Conservation (phyloP, 2,888 invertebrate genomes). For the Hirudinaria manillensis region DNA sequence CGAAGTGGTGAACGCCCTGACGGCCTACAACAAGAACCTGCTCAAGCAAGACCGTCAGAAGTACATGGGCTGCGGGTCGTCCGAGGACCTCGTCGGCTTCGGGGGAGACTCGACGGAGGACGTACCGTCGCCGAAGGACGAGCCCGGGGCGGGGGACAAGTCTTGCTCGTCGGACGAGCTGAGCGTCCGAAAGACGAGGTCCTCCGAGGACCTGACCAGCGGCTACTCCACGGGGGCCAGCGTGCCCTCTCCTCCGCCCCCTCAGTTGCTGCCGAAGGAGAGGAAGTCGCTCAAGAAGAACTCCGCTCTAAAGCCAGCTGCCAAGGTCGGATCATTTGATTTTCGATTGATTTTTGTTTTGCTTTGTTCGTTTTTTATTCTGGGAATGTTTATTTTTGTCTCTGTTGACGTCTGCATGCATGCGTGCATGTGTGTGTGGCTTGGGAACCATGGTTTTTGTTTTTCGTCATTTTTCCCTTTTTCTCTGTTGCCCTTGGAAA, state of each 20-base stretch:
- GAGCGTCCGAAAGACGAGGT: neutral
- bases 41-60: constrained; percentile 51
- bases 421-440: too few relatives aligned
- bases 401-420: too few relatives aligned
- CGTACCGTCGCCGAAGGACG: neutral
- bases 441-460: too few relatives aligned
- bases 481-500: too few relatives aligned
- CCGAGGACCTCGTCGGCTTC: constrained; percentile 42
- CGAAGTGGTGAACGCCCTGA: constrained; percentile 30
- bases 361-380: too few relatives aligned
- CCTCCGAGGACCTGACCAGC: constrained; percentile 17
- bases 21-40: constrained; percentile 41
- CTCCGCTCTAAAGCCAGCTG: neutral
- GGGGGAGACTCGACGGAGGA: constrained; percentile 23
- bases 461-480: too few relatives aligned
- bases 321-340: neutral
- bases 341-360: too few relatives aligned
- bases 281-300: neutral
- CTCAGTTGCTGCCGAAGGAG: neutral
- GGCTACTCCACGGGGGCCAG: neutral
- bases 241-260: neutral
- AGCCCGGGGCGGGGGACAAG: neutral
- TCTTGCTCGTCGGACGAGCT: constrained; percentile 27
- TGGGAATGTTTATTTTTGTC: too few relatives aligned
- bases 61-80: constrained; percentile 45